Evolutionary conservation across 2,888 invertebrate species (phyloP), one percentile per base, ranked within the genome.

Genomic region (Tachina fera): DNA sequence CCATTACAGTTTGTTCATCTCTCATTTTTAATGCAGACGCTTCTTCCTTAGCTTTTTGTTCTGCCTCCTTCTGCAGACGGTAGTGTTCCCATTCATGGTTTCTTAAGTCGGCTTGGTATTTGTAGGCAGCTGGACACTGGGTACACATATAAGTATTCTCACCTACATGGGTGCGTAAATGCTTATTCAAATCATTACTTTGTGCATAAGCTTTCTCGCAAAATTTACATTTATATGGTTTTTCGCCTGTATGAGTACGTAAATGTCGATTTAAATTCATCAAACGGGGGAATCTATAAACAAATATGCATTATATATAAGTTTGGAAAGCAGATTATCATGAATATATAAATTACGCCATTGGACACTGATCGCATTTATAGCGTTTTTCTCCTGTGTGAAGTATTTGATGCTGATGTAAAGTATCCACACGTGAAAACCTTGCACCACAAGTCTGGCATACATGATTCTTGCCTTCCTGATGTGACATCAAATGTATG

Each of bases 181-280:
- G 94, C 72, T 88, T 88, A 39, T 81, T 86, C 19, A 87, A 82
- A 80, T 87, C 87, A 72, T 85, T 85, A 88, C 86, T 91, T 92
- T 94, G 94, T 0, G 94, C 91, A 92, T 94, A 94, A 14, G 94
- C 93, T 8, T 94, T 93, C 45, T 93, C 93, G 89, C 94, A 94
- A 87, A 92, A 93, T 82, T 89, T 90, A 89, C 94, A 94, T 86
- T 92, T 92, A 90, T 94, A 94, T 0, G 94, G 90, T 74, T 91
- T 90, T 88, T 90, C 90, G 9, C 94, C 94, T 0, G 94, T 94
- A 90, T 94, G 94, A 16, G 94, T 94, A 67, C 94, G 93, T 85
- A 92, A 91, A 90, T 94, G 94, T 0, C 94, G 93, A 88, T 94
- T 94, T 88, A 94, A 88, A 87, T 94, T 94, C 89, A 94, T 94